Evolutionary conservation across 2,113 vertebrate species (phyloP), one percentile per base, ranked within the genome.

Genomic region (Ahaetulla prasina): DNA sequence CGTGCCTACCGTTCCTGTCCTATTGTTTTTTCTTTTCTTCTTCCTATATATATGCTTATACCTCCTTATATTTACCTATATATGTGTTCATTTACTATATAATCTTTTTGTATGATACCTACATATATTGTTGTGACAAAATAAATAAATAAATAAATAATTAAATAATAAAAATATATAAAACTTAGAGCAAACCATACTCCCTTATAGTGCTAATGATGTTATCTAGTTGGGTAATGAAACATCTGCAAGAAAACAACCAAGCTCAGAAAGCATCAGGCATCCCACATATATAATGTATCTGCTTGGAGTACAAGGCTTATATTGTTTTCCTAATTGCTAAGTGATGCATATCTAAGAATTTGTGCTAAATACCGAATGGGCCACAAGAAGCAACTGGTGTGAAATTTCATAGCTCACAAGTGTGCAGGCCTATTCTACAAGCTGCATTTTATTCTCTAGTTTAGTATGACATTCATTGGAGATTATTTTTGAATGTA

Each of bases 401-500:
- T 45, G 25, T 25, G 23, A 45, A 23, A 27, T n/a, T 50, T 87
- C 25, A 11, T 86, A 87, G 6, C 7, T 87, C 47, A 30, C 27
- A 87, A 50, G 27, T 55, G 20, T 54, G 50, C 20, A 23, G 54
- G 11, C 0, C 43, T 57, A 16, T 16, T 89, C 25, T 27, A 60
- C 22, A 45, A 27, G 27, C 6, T 45, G 16, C 12, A 45, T 60
- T 89, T 60, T 94, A 94, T 12, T 94, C 92, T 53, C 63, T 93
- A 0, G 39, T 93, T 95, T 57, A 90, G 87, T 94, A 89, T 30
- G 50, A 89, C 87, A 18, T 50, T 94, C 27, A 16, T 94, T 80
- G 54, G 0, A 22, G 45, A 85, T 63, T 89, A 63, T 53, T 92
- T 53, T 92, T 88, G 93, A 89, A 84, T 93, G 87, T 25, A 0